Evolutionary conservation across 2,113 vertebrate species (phyloP), one percentile per base, ranked within the genome.

Genomic region (Corythornis cristatus): DNA sequence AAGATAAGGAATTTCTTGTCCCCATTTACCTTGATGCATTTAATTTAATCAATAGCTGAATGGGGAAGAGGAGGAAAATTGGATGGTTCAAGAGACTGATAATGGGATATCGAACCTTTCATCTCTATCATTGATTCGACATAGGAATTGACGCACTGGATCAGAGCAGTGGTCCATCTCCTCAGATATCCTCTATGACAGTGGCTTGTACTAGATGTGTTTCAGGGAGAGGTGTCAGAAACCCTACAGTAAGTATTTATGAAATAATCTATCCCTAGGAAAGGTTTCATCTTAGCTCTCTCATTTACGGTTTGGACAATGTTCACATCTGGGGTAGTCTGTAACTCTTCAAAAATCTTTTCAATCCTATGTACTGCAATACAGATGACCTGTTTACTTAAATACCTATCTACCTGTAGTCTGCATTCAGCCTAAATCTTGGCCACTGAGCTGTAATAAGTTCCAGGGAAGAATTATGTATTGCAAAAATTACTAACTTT

Each of bases 41-140:
- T 95, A 91, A 89, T 90, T 88, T 96, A 96, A 96, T 97, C 96
- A 97, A 96, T 95, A 96, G 29, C 48, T 91, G 95, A 94, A 96
- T 60, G 74, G 89, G 74, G 88, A 93, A 93, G 86, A 92, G 86
- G 86, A 86, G 85, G 33, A 85, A 89, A 94, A 93, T 87, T 94
- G 93, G 86, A 89, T 87, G 89, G 89, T 96, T 97, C 93, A 95
- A 93, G 87, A 71, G 85, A 86, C 94, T 96, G 95, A 94, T 96
- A 93, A 95, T 95, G 82, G 86, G 91, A 90, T 96, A 94, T 95
- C 10, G 91, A 93, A 89, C 89, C 70, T 93, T 95, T 96, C 91
- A 91, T 95, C 89, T 96, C 62, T 82, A 66, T 91, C 86, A 96
- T 95, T 90, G 96, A 96, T 93, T 95, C 91, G 87, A 95, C 67